A percentile compares a stretch with the other conserved stretches of the same genome.
Conservation (phyloP, 2,888 invertebrate species). For the Anthophora plumipes region DNA sequence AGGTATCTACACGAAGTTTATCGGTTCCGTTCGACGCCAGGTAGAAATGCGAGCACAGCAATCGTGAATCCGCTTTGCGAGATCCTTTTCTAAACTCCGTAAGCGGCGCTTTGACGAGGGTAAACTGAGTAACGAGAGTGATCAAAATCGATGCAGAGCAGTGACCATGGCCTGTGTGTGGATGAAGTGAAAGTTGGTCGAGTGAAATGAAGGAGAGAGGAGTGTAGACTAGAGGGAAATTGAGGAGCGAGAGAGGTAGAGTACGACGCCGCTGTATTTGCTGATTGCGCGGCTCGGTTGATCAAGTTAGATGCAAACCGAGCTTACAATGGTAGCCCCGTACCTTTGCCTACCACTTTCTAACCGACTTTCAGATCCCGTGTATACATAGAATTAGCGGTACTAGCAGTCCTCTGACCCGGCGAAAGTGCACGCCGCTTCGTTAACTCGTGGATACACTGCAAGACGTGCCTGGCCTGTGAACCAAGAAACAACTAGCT, state of each 20-base stretch:
- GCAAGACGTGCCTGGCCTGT: slow-evolving; percentile 67
- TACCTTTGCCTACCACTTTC: slow-evolving; percentile 41
- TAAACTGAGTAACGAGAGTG: slow-evolving; percentile 3
- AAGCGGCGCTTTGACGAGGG: background rate
- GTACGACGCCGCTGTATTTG: slow-evolving; percentile 54
- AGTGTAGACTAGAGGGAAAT: background rate
- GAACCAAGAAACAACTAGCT: slow-evolving; percentile 33
- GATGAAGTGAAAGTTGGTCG: slow-evolving; percentile 1
- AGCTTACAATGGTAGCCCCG: slow-evolving; percentile 48
- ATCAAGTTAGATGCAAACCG: slow-evolving; percentile 67
- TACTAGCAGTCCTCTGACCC: slow-evolving; percentile 48
- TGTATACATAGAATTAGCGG: slow-evolving; percentile 70
- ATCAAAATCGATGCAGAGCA: slow-evolving; percentile 21
- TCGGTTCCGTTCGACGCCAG: too few relatives aligned
- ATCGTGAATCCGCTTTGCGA: too few relatives aligned
- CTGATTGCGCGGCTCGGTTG: slow-evolving; percentile 64
- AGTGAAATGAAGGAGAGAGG: slow-evolving; percentile 15
- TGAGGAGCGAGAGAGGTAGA: background rate
- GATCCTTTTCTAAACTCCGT: background rate
- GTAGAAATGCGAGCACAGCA: too few relatives aligned
- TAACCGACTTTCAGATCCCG: slow-evolving; percentile 24
- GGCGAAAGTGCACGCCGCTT: slow-evolving; percentile 68
- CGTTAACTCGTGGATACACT: slow-evolving; percentile 66
- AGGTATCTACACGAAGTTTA: too few relatives aligned
- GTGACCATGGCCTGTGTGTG: background rate